phyloP scores from a whole-genome alignment of 2,797 vertebrate species.

The Valencia hispanica region DNA sequence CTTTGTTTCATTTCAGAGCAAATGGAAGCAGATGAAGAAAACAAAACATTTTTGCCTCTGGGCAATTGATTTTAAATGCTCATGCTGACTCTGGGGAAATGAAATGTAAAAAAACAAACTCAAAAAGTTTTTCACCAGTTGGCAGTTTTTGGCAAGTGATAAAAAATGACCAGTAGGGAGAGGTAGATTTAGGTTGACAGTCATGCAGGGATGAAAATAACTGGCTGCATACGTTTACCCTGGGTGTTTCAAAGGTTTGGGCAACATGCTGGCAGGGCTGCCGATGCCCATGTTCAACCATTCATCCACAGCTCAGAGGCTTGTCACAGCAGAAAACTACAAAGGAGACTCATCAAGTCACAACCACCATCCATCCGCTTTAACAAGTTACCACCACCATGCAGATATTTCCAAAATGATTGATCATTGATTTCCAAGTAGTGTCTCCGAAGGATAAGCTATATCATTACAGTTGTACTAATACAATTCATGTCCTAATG shows the following conservation, averaged over 20 bases:
- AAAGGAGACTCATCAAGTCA: slow-evolving; percentile 60
- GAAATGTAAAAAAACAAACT: slow-evolving; percentile 64
- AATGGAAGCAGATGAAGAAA: slow-evolving; percentile 33
- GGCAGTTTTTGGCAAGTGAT: slow-evolving; percentile 80
- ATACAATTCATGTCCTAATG: background rate
- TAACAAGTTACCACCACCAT: slow-evolving; percentile 38
- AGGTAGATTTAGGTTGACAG: slow-evolving; percentile 78
- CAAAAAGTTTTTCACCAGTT: slow-evolving; percentile 79
- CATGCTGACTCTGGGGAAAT: slow-evolving; percentile 68
- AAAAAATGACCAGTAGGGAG: slow-evolving; percentile 74
- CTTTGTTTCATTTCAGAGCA: slow-evolving; percentile 56
- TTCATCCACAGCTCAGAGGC: slow-evolving; percentile 63
- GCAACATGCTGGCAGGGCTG: slow-evolving; percentile 69
- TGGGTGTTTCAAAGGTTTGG: slow-evolving; percentile 73
- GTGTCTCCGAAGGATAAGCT: background rate
- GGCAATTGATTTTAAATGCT: slow-evolving; percentile 76
- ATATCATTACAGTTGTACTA: background rate
- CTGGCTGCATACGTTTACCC: slow-evolving; percentile 73
- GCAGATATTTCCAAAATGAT: background rate
- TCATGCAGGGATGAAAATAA: slow-evolving; percentile 69
- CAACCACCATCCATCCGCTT: slow-evolving; percentile 34
- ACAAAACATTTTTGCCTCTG: slow-evolving; percentile 73
- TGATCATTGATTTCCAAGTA: background rate
- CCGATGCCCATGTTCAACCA: slow-evolving; percentile 65
- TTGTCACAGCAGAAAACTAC: slow-evolving; percentile 67